Percentiles rank a stretch among this genome's conserved stretches.
Evolutionary conservation across 1,140 invertebrate species (phyloP).

Genomic region (Anastatus disparis): DNA sequence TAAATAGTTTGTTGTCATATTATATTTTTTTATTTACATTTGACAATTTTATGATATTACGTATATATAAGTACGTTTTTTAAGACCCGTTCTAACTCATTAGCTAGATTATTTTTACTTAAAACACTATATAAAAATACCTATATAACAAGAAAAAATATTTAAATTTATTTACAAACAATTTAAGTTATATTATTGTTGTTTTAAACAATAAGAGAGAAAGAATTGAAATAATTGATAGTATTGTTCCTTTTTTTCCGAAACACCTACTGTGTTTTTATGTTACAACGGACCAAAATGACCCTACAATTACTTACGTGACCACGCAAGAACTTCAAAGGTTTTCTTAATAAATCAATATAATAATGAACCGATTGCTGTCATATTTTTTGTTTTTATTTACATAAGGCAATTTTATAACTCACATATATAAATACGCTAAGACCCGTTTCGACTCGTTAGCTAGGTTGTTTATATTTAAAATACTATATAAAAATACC

Average conservation of each 20-base stretch:
- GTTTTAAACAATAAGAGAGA: not conserved
- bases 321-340: too few species aligned
- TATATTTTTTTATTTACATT: constrained; percentile 26
- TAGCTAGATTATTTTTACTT: not conserved
- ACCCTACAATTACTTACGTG: too few species aligned
- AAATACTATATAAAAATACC: constrained; percentile 5
- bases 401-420: constrained; percentile 13
- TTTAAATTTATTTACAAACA: constrained; percentile 29
- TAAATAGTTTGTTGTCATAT: not conserved
- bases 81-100: not conserved
- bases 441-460: not conserved
- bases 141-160: constrained; percentile 4
- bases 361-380: constrained; percentile 3
- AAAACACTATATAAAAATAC: constrained; percentile 6
- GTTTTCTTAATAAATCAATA: constrained; percentile 22
- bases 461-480: not conserved
- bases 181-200: constrained; percentile 6
- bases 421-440: not conserved
- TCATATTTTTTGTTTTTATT: constrained; percentile 19
- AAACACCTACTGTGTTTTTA: too few species aligned
- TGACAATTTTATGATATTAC: not conserved
- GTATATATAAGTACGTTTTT: not conserved
- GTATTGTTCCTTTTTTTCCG: too few species aligned
- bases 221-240: not conserved
- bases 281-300: too few species aligned